Conservation (phyloP, 2,888 invertebrate species). For the Oscheius sp. region DNA sequence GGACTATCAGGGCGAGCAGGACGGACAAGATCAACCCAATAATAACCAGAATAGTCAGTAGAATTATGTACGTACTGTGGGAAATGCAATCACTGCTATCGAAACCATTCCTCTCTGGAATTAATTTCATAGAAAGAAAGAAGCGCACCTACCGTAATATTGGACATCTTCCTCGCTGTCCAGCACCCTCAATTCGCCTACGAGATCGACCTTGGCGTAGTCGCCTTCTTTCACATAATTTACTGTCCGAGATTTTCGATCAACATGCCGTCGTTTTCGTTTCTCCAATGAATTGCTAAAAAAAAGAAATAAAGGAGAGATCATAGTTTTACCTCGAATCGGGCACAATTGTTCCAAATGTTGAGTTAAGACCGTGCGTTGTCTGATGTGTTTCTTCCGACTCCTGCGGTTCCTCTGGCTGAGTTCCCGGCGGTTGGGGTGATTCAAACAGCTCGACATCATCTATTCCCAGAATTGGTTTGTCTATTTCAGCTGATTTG, state of each 20-base stretch:
- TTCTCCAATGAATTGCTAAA: neutral
- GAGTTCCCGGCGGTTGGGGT: slow-evolving; percentile 11
- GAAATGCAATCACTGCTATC: slow-evolving; percentile 10
- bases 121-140: too few species aligned
- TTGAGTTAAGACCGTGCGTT: neutral
- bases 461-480: neutral
- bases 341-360: slow-evolving; percentile 22
- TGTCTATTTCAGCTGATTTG: slow-evolving; percentile 18
- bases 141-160: slow-evolving; percentile 59
- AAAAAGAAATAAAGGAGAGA: neutral
- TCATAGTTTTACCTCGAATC: neutral
- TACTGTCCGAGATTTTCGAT: slow-evolving; percentile 5
- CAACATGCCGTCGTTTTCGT: slow-evolving; percentile 6
- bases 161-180: slow-evolving; percentile 68
- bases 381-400: slow-evolving; percentile 4
- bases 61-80: slow-evolving; percentile 13
- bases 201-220: slow-evolving; percentile 60
- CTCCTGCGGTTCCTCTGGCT: slow-evolving; percentile 11
- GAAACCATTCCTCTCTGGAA: slow-evolving; percentile 19
- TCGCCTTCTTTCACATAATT: slow-evolving; percentile 43
- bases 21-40: slow-evolving; percentile 11
- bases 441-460: neutral
- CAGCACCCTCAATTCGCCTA: slow-evolving; percentile 68
- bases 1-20: slow-evolving; percentile 15
- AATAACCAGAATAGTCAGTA: slow-evolving; percentile 16